Conservation (phyloP, 2,113 vertebrate species). For the Dicentrarchus labrax region DNA sequence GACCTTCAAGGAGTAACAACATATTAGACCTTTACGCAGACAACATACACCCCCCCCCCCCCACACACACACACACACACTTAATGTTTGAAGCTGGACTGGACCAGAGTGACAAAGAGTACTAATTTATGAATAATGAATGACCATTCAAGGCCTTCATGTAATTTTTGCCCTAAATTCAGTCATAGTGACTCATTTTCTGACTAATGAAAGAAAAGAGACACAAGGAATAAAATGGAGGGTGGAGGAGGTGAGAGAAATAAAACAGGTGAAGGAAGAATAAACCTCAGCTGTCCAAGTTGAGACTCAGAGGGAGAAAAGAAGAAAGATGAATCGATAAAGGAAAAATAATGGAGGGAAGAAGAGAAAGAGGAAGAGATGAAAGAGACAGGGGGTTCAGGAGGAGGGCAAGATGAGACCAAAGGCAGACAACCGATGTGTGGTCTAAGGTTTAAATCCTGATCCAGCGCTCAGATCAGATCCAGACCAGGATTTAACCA, state of each 20-base stretch:
- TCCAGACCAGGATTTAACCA: slow-evolving; percentile 48
- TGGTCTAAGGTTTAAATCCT: slow-evolving; percentile 25
- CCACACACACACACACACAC: not conserved
- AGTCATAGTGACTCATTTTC: not conserved
- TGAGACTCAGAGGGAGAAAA: not conserved
- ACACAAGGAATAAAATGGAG: not conserved
- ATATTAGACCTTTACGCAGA: not conserved
- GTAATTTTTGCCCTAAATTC: not conserved
- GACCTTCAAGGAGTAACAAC: not conserved
- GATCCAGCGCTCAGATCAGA: slow-evolving; percentile 30
- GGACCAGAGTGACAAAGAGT: not conserved
- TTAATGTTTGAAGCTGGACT: not conserved
- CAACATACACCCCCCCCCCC: not conserved
- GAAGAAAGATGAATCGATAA: not conserved
- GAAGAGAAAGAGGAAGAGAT: not conserved
- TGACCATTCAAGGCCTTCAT: not conserved
- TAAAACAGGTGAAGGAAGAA: not conserved
- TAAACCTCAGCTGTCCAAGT: not conserved
- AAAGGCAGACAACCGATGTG: not conserved
- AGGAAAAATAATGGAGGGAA: not conserved
- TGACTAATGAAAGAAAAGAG: not conserved
- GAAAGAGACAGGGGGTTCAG: not conserved
- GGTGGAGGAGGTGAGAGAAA: not conserved
- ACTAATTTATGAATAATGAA: not conserved
- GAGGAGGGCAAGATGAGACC: not conserved